These are phyloP conservation scores for Drosophila suboccidentalis DNA, from an alignment of 2,888 invertebrate genomes.

Conservation along the genomic window DNA sequence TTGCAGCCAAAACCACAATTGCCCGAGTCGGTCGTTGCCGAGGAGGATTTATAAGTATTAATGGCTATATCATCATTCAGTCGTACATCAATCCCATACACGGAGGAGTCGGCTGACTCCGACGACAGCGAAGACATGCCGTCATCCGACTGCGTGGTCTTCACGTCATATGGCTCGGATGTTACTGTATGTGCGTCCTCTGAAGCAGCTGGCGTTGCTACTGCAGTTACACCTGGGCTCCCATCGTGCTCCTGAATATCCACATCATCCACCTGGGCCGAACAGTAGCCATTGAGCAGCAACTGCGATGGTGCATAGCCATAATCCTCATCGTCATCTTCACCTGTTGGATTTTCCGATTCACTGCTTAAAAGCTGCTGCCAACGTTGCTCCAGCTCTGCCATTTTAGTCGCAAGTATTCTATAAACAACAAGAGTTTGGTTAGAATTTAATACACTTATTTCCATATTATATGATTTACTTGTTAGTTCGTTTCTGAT, in stretches of 20 bases:
- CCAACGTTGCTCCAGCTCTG: constrained; percentile 92
- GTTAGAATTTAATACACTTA: constrained; percentile 31
- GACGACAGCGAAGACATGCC: constrained; percentile 83
- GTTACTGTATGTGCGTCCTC: constrained; percentile 81
- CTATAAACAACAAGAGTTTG: constrained; percentile 85
- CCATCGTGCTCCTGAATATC: constrained; percentile 28
- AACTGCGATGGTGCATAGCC: constrained; percentile 87
- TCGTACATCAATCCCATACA: constrained; percentile 80
- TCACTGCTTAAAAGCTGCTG: constrained; percentile 87
- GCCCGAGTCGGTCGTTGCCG: constrained; percentile 80
- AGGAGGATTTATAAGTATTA: constrained; percentile 77
- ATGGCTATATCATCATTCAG: constrained; percentile 66
- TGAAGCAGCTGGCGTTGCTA: constrained; percentile 64
- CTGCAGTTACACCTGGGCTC: constrained; percentile 2
- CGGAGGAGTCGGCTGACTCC: constrained; percentile 84
- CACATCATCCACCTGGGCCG: constrained; percentile 86
- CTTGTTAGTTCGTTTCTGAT: constrained; percentile 95
- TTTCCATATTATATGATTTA: constrained; percentile 76
- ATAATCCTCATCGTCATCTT: constrained; percentile 69
- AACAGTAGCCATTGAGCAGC: constrained; percentile 88
- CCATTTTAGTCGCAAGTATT: constrained; percentile 92
- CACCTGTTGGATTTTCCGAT: constrained; percentile 39
- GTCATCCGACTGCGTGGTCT: constrained; percentile 81
- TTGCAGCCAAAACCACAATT: constrained; percentile 55
- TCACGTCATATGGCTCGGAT: constrained; percentile 77